These are phyloP conservation scores for Semibalanus balanoides DNA, from an alignment of 1,140 invertebrate species.

Conservation along the genomic window DNA sequence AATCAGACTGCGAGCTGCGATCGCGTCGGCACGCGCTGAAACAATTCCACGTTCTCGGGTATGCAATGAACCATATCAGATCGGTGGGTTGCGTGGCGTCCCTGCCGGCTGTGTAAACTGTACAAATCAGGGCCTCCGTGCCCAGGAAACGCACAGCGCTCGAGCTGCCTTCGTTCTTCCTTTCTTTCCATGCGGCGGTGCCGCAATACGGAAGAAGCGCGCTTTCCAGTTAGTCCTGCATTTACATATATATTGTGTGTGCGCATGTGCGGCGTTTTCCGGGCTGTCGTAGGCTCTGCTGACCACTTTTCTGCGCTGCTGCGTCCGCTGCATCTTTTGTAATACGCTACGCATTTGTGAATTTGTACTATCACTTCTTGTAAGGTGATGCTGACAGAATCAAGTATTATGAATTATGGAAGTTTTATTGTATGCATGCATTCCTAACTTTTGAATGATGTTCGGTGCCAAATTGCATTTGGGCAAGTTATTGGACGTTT, in stretches of 20 bases:
- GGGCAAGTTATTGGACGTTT: background rate
- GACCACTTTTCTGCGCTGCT: too few species aligned
- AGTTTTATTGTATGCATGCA: background rate
- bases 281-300: too few species aligned
- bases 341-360: background rate
- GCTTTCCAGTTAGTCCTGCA: background rate
- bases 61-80: background rate
- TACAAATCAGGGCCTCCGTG: background rate
- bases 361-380: background rate
- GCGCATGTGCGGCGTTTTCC: too few species aligned
- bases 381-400: background rate
- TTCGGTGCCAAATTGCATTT: background rate
- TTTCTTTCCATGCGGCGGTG: background rate
- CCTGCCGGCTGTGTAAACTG: background rate
- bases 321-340: background rate
- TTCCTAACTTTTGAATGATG: background rate
- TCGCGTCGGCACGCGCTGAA: too few species aligned
- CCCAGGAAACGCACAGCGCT: background rate
- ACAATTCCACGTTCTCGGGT: background rate
- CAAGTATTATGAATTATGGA: background rate
- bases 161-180: background rate
- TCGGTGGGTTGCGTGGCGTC: background rate
- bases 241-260: background rate
- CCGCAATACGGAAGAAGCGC: background rate
- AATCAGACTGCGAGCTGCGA: too few species aligned